phyloP scores from a whole-genome alignment of 2,113 vertebrate species.

The Ancistrus triradiatus region DNA sequence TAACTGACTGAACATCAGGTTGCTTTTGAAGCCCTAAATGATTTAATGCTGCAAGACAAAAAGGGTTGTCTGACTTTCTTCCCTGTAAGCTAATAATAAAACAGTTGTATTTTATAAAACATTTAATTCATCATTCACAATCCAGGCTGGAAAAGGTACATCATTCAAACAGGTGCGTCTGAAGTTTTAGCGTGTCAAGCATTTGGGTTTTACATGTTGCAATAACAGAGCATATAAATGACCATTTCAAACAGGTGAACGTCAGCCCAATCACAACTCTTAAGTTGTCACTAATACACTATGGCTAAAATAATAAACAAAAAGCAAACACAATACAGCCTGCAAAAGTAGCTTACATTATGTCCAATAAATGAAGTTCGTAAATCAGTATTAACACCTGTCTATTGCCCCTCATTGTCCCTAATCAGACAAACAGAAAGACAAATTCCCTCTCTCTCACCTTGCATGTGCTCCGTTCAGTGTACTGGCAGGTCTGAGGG shows the following conservation, averaged over 20 bases:
- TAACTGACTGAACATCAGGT: slow-evolving; percentile 44
- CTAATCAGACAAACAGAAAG: slow-evolving; percentile 14
- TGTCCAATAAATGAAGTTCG: not conserved
- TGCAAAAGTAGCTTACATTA: not conserved
- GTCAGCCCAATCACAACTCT: not conserved
- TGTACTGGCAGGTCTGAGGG: slow-evolving; percentile 44
- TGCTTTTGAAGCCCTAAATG: slow-evolving; percentile 40
- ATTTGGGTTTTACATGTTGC: no score
- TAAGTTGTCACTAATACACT: not conserved
- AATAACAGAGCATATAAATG: no score
- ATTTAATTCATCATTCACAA: no score
- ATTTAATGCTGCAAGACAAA: slow-evolving; percentile 43
- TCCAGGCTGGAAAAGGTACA: no score
- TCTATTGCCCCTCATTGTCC: slow-evolving; percentile 11
- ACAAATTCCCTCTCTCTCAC: slow-evolving; percentile 39
- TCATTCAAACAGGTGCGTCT: no score
- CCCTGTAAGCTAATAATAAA: no score
- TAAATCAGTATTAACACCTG: slow-evolving; percentile 16
- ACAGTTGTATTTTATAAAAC: no score
- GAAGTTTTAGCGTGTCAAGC: no score
- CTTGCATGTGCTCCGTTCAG: slow-evolving; percentile 39
- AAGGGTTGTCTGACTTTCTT: no score
- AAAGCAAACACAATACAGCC: not conserved
- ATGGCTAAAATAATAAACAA: not conserved
- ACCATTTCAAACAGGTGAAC: slow-evolving; percentile 33